These are phyloP conservation scores for Dromiciops gliroides DNA, from an alignment of 2,113 vertebrate genomes.

Conservation along the genomic window DNA sequence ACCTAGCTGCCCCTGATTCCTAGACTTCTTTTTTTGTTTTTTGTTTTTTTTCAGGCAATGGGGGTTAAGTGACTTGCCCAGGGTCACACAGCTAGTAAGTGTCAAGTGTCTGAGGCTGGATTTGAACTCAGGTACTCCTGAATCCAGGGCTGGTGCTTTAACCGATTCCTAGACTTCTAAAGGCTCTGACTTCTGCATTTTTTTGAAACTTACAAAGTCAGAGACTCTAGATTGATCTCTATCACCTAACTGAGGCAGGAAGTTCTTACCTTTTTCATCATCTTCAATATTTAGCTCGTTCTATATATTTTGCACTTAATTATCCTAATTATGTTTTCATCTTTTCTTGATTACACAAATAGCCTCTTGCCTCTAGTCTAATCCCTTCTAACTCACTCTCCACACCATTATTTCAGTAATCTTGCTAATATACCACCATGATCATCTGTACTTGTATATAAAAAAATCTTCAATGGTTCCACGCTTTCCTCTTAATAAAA, in stretches of 20 bases:
- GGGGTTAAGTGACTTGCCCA: no score
- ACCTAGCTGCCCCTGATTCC: no score
- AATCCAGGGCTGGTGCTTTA: no score
- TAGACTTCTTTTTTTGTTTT: no score
- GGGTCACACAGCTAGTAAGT: no score
- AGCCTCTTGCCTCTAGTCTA: background rate
- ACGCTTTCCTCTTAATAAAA: background rate
- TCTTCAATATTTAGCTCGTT: background rate
- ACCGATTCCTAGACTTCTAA: background rate
- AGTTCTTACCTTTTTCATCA: background rate
- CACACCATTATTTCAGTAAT: background rate
- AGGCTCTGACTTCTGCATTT: background rate
- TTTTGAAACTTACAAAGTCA: background rate
- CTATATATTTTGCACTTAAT: background rate
- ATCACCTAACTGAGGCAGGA: background rate
- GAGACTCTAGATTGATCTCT: background rate
- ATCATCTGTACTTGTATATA: background rate
- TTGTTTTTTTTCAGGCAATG: no score
- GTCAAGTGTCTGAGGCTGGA: no score
- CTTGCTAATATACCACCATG: background rate
- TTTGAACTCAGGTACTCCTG: no score
- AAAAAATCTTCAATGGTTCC: background rate
- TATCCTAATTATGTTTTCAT: background rate
- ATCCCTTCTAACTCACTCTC: background rate
- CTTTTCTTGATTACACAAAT: background rate